Percentiles rank a stretch among this genome's conserved stretches.
Evolutionary conservation across 1,140 invertebrate genomes (phyloP).

Genomic region (Pantala flavescens): DNA sequence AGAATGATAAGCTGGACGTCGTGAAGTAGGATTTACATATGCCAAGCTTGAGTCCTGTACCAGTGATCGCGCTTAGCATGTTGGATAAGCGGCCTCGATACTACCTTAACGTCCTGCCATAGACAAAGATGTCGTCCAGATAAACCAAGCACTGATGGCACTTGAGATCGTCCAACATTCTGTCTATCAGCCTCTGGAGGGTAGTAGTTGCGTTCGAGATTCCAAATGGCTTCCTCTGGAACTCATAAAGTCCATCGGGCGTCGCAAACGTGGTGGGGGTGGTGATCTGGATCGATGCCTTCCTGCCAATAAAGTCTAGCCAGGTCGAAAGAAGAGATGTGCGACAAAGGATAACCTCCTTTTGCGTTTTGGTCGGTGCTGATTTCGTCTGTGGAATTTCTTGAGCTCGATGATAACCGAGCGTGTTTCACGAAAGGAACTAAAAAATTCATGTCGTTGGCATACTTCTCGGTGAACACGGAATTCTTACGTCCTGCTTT

Average conservation of each 20-base stretch:
- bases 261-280: slow-evolving; percentile 29
- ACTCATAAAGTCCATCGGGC: slow-evolving; percentile 24
- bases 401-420: no score
- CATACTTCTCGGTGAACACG: no score
- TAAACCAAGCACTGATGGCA: not conserved
- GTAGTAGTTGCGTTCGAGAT: slow-evolving; percentile 23
- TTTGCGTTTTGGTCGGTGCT: no score
- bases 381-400: no score
- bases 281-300: slow-evolving; percentile 20
- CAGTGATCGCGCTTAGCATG: not conserved
- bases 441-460: no score
- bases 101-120: not conserved
- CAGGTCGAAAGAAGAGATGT: slow-evolving; percentile 30
- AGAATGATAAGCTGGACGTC: not conserved
- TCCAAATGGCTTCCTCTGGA: slow-evolving; percentile 26
- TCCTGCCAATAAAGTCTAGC: slow-evolving; percentile 20
- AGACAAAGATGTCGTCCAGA: not conserved
- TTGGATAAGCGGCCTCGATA: not conserved
- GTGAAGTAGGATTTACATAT: slow-evolving; percentile 1
- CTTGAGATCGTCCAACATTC: not conserved
- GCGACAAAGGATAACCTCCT: no score
- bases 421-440: no score
- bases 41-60: not conserved
- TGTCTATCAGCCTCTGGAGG: slow-evolving; percentile 23
- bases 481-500: no score